Percentiles rank a stretch among this genome's conserved stretches.
Conservation (phyloP, 2,888 invertebrate species). For the Bombylius discolor region DNA sequence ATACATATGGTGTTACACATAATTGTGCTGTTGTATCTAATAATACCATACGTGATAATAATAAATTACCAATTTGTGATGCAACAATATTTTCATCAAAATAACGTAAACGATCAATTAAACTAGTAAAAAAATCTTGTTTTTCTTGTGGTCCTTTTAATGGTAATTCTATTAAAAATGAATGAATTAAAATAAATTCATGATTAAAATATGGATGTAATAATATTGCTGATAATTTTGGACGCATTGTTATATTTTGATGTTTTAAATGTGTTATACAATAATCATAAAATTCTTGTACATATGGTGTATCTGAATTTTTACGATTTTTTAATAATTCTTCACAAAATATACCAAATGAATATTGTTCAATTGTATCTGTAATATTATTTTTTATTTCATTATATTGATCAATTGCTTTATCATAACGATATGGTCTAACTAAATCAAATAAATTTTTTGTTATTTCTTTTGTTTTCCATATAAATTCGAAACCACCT, state of each 20-base stretch:
- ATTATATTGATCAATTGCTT: constrained; percentile 52
- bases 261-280: constrained; percentile 58
- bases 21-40: constrained; percentile 65
- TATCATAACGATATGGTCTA: constrained; percentile 54
- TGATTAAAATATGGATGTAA: constrained; percentile 70
- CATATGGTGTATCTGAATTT: constrained; percentile 50
- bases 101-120: constrained; percentile 52
- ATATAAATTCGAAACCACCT: constrained; percentile 71
- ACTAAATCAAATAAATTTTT: constrained; percentile 53
- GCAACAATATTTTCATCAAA: constrained; percentile 75
- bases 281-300: constrained; percentile 54
- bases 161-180: constrained; percentile 70
- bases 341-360: constrained; percentile 60
- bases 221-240: constrained; percentile 51
- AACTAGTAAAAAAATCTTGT: constrained; percentile 58
- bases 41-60: constrained; percentile 74
- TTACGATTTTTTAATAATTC: constrained; percentile 46
- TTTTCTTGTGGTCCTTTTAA: constrained; percentile 66
- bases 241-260: constrained; percentile 48
- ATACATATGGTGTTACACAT: constrained; percentile 31
- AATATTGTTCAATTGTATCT: constrained; percentile 57
- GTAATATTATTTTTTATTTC: constrained; percentile 41
- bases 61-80: constrained; percentile 59
- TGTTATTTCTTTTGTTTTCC: constrained; percentile 52
- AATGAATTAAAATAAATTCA: constrained; percentile 70